Base-by-base conservation (phyloP, 2,888 invertebrate genomes). In the Micoletzkya japonica region DNA sequence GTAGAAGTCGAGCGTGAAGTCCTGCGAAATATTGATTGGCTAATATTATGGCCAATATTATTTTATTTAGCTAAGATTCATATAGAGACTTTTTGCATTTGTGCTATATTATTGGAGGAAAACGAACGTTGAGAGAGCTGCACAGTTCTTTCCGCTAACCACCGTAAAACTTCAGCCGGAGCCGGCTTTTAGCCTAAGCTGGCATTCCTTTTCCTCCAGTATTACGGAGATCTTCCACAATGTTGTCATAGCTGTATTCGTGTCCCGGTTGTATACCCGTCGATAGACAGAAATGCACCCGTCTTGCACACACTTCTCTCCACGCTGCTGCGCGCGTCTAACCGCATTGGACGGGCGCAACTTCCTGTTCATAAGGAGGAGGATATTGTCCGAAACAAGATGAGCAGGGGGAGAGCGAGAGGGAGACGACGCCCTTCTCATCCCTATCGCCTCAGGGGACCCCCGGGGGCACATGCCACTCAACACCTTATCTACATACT, bases 1-100 rank as follows among this genome's bases (percentile, higher is more conserved):
- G 91, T 95, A 95, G 90, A 95, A 95, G 72, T 85, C 85, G n/a
- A 86, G 70, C 7, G 85, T 85, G 75, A 85, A 86, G 73, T 85
- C 85, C 85, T 82, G 74, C 56, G 81, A 76, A 30, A 44, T 14
- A 34, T n/a, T n/a, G n/a, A n/a, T n/a, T n/a, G n/a, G n/a, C n/a
- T n/a, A n/a, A n/a, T n/a, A n/a, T n/a, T n/a, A n/a, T n/a, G n/a
- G n/a, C n/a, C n/a, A n/a, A n/a, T n/a, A n/a, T n/a, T n/a, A n/a
- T n/a, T n/a, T n/a, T n/a, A n/a, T n/a, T n/a, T 44, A 44, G 20
- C 44, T 44, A 44, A 20, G 10, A 10, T 44, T 44, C 14, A 44
- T 44, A 44, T 14, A 44, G 44, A 44, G 44, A 14, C 44, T 44
- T 44, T n/a, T n/a, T n/a, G n/a, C n/a, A n/a, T n/a, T n/a, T n/a